A percentile compares a stretch with the other conserved stretches of the same genome.
phyloP scores from a whole-genome alignment of 2,888 invertebrate genomes.

The Cephus nigrinus region DNA sequence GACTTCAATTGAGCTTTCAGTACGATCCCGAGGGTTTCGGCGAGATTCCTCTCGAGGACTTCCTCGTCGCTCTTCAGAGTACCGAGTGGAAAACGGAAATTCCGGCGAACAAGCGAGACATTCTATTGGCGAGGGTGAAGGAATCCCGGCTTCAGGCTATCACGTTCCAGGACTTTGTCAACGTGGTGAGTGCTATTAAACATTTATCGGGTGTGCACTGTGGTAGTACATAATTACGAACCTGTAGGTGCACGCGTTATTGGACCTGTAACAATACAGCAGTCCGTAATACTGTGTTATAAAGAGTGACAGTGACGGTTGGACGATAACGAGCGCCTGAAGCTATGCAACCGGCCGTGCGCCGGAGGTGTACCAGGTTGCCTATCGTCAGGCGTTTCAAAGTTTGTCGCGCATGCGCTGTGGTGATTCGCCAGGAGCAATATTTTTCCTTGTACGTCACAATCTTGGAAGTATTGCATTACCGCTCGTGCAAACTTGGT shows the following conservation, averaged over 20 bases:
- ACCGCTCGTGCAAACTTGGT: not conserved
- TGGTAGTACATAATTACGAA: not conserved
- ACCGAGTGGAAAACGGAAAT: slow-evolving; percentile 83
- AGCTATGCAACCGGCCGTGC: not conserved
- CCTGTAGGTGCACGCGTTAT: not conserved
- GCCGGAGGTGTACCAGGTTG: rapidly evolving
- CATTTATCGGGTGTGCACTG: not conserved
- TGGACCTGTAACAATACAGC: not conserved
- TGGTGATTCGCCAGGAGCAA: not conserved
- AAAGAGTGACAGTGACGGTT: not conserved
- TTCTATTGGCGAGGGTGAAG: slow-evolving; percentile 61
- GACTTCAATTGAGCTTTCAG: slow-evolving; percentile 65
- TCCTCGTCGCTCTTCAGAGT: slow-evolving; percentile 80
- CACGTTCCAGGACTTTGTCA: slow-evolving; percentile 93
- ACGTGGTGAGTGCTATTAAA: slow-evolving; percentile 81
- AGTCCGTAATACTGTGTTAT: not conserved
- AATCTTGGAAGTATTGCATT: not conserved
- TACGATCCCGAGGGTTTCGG: slow-evolving; percentile 94
- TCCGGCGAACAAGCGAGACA: slow-evolving; percentile 80
- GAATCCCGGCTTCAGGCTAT: slow-evolving; percentile 73
- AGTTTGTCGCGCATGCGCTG: not conserved
- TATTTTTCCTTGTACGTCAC: not conserved
- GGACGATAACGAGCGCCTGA: not conserved
- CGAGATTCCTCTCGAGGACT: slow-evolving; percentile 89
- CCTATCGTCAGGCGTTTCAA: not conserved